These are phyloP conservation scores for Gnatocerus cornutus DNA, from an alignment of 2,888 invertebrate genomes.

Conservation along the genomic window DNA sequence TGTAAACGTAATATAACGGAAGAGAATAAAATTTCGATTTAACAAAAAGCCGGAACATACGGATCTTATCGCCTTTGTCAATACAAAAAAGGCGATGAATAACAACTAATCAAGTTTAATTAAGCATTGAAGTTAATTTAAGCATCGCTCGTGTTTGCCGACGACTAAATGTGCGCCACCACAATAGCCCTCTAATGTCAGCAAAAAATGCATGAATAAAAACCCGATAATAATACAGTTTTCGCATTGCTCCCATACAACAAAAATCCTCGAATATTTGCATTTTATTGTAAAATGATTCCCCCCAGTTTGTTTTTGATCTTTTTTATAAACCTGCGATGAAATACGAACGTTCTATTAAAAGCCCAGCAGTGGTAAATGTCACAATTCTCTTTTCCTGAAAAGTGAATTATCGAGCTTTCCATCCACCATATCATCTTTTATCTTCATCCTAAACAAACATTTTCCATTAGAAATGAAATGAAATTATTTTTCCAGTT, in stretches of 20 bases:
- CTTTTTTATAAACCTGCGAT: not conserved
- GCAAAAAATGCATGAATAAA: no score
- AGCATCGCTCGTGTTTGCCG: no score
- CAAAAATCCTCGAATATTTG: not conserved
- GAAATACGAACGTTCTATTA: conserved; percentile 22
- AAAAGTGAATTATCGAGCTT: conserved; percentile 8
- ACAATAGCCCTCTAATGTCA: no score
- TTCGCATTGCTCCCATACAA: no score
- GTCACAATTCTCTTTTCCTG: conserved; percentile 24
- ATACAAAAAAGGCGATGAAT: no score
- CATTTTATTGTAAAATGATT: not conserved
- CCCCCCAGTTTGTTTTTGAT: not conserved
- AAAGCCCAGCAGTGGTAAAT: conserved; percentile 19
- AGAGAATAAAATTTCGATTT: no score
- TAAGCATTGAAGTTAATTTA: no score
- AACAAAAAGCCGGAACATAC: no score
- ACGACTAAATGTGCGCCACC: no score
- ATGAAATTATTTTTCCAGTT: conserved; percentile 75
- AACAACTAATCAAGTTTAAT: no score
- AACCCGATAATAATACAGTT: not conserved
- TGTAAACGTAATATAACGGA: no score
- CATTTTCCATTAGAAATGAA: conserved; percentile 7
- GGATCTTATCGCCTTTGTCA: no score
- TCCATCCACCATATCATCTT: not conserved
- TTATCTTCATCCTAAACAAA: not conserved